These are phyloP conservation scores for Mesembrinibis cayennensis DNA, from an alignment of 2,113 vertebrate genomes.

Conservation along the genomic window DNA sequence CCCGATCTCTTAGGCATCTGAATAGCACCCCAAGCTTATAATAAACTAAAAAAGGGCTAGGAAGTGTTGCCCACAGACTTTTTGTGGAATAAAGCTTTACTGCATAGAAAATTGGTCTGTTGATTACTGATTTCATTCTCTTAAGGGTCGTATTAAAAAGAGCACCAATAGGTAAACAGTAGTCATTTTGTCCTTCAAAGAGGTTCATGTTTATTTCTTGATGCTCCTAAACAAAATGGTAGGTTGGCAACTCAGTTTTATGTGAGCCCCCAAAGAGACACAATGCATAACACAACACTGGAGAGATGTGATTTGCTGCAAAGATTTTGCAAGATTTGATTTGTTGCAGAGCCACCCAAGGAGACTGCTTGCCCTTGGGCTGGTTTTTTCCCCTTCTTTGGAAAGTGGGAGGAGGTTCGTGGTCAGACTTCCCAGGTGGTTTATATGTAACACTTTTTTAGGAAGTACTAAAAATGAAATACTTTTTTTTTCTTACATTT, in stretches of 20 bases:
- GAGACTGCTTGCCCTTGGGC: not conserved
- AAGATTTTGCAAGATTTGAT: not conserved
- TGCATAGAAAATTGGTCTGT: not conserved
- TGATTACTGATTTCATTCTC: not conserved
- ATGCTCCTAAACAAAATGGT: not conserved
- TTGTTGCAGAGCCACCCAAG: slow-evolving; percentile 9
- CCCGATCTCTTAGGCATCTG: not conserved
- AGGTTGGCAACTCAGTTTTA: not conserved
- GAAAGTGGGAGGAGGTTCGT: not conserved
- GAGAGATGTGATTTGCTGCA: not conserved
- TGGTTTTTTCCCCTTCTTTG: not conserved
- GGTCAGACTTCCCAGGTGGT: slow-evolving; percentile 13
- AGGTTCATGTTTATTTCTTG: not conserved
- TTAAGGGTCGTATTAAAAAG: not conserved
- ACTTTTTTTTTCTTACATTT: not conserved
- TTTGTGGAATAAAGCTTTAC: not conserved
- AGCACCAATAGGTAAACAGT: not conserved
- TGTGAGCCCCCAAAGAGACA: not conserved
- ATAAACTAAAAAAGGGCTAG: not conserved
- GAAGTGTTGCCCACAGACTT: not conserved
- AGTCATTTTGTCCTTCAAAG: not conserved
- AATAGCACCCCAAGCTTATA: not conserved
- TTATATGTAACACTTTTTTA: not conserved
- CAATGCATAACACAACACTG: not conserved
- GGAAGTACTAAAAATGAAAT: slow-evolving; percentile 13